A percentile compares a stretch with the other conserved stretches of the same genome.
Evolutionary conservation across 2,113 vertebrate genomes (phyloP).

Genomic region (Bufo bufo): DNA sequence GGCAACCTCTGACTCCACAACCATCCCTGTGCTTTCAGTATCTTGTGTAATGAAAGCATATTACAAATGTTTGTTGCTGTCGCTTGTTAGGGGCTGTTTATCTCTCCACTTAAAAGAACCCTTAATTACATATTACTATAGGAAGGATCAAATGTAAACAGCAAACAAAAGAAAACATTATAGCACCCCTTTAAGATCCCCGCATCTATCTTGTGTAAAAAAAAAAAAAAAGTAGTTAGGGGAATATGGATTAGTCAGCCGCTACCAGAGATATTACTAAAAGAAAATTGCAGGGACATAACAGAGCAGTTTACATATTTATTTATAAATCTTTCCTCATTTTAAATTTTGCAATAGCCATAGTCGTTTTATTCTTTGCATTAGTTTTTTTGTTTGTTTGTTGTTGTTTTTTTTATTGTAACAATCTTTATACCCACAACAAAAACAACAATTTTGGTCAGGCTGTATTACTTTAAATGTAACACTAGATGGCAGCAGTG

Average conservation of each 20-base stretch:
- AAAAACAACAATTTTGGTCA: background rate
- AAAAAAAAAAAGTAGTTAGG: no score
- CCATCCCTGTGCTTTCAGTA: no score
- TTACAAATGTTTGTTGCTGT: no score
- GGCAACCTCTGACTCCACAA: no score
- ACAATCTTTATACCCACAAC: background rate
- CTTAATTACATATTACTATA: background rate
- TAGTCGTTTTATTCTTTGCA: background rate
- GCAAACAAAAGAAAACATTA: background rate
- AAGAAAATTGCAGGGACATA: no score
- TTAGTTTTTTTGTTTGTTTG: background rate
- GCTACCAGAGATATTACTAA: no score
- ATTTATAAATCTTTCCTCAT: background rate
- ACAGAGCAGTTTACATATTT: no score
- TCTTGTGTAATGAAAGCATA: no score
- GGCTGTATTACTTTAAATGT: background rate
- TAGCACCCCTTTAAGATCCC: background rate
- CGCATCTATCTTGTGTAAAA: no score
- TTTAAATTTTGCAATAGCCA: background rate
- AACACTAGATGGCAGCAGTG: conserved; percentile 25
- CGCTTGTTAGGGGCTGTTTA: no score
- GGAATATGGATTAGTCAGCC: no score
- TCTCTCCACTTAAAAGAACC: no score
- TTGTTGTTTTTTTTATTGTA: background rate
- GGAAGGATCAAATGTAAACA: background rate